A percentile compares a stretch with the other conserved stretches of the same genome.
phyloP scores from a whole-genome alignment of 2,113 vertebrate genomes.

The Protobothrops mucrosquamatus region DNA sequence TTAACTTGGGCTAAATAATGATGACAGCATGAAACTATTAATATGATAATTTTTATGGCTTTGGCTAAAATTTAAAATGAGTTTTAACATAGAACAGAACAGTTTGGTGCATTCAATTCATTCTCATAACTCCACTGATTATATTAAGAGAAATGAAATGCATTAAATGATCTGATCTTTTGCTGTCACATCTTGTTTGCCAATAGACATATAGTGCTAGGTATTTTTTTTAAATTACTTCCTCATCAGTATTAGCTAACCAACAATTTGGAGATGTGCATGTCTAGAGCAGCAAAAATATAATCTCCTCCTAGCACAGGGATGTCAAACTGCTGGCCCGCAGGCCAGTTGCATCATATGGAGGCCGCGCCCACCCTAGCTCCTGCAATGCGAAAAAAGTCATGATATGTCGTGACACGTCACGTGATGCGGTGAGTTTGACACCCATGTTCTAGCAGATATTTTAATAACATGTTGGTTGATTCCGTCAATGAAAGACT shows the following conservation, averaged over 20 bases:
- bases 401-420: too few species aligned
- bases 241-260: not conserved
- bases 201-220: not conserved
- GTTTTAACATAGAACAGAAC: constrained; percentile 30
- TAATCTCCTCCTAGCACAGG: not conserved
- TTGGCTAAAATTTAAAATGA: constrained; percentile 31
- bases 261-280: not conserved
- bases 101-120: constrained; percentile 38
- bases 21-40: constrained; percentile 31
- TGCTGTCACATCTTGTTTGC: not conserved
- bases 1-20: constrained; percentile 48
- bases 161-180: not conserved
- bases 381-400: too few species aligned
- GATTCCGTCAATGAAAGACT: not conserved
- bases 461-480: not conserved
- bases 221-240: not conserved
- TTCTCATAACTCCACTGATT: not conserved
- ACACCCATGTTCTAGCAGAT: not conserved
- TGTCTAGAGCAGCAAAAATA: not conserved
- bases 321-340: too few species aligned
- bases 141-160: constrained; percentile 16
- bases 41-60: constrained; percentile 37
- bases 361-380: too few species aligned
- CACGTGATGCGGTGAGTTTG: too few species aligned
- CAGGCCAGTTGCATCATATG: too few species aligned